Evolutionary conservation across 92 coral and sea anemone species (phyloP).

Genomic region (Bergia sp.): DNA sequence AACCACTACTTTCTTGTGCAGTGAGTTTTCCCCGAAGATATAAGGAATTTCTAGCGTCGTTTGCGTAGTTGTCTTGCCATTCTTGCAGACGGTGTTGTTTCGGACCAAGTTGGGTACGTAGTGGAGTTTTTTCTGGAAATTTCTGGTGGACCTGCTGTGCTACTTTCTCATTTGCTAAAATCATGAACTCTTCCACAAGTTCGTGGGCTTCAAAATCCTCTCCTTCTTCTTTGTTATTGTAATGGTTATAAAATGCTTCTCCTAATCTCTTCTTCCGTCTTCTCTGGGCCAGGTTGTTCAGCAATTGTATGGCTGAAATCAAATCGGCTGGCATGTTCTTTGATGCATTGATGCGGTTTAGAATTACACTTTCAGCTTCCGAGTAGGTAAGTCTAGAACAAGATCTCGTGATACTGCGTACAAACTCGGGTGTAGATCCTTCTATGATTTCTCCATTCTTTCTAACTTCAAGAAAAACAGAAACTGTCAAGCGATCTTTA

Average conservation of each 20-base stretch:
- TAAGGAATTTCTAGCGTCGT: conserved; percentile 55
- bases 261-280: conserved; percentile 68
- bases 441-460: conserved; percentile 52
- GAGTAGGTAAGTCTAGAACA: conserved; percentile 71
- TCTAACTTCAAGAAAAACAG: conserved; percentile 65
- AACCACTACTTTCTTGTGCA: background rate
- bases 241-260: conserved; percentile 70
- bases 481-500: conserved; percentile 76
- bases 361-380: conserved; percentile 75
- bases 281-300: conserved; percentile 62
- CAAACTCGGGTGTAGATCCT: conserved; percentile 25
- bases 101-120: conserved; percentile 78
- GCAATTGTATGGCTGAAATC: conserved; percentile 42
- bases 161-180: conserved; percentile 78
- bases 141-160: conserved; percentile 55
- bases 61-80: conserved; percentile 71
- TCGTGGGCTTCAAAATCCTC: conserved; percentile 82
- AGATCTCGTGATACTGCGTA: conserved; percentile 73
- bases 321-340: conserved; percentile 22
- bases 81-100: conserved; percentile 73
- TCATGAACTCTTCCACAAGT: conserved; percentile 90
- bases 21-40: conserved; percentile 21
- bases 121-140: conserved; percentile 63
- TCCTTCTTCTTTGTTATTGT: conserved; percentile 48
- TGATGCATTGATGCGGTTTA: background rate